These are phyloP conservation scores for Pseudoips prasinana DNA, from an alignment of 2,888 invertebrate genomes.

Conservation along the genomic window DNA sequence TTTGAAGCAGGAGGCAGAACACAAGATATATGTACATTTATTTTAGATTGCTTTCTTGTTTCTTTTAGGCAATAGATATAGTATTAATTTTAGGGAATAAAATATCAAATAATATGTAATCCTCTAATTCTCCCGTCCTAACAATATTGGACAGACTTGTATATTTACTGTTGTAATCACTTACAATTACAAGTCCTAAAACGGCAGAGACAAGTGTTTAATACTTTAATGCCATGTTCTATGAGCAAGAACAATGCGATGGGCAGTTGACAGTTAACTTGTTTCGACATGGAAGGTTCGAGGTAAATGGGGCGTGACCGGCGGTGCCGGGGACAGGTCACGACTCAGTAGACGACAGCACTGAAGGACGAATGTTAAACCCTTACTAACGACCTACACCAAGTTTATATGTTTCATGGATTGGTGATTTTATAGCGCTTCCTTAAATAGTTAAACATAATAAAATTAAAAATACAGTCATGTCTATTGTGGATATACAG, in stretches of 20 bases:
- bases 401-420: background rate
- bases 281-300: slow-evolving; percentile 45
- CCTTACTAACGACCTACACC: slow-evolving; percentile 2
- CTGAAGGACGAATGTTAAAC: slow-evolving; percentile 26
- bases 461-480: too few relatives aligned
- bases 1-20: slow-evolving; percentile 21
- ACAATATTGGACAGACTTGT: too few relatives aligned
- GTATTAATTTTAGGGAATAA: background rate
- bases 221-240: slow-evolving; percentile 35
- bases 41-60: background rate
- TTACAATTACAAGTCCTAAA: too few relatives aligned
- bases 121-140: too few relatives aligned
- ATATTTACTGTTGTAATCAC: too few relatives aligned
- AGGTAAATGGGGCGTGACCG: slow-evolving; percentile 71
- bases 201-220: slow-evolving; percentile 28
- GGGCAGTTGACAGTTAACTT: slow-evolving; percentile 39
- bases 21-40: slow-evolving; percentile 6
- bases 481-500: too few relatives aligned
- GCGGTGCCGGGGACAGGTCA: slow-evolving; percentile 58
- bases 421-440: background rate
- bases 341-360: slow-evolving; percentile 45
- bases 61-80: background rate
- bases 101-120: too few relatives aligned
- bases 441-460: background rate
- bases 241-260: slow-evolving; percentile 44